Base-by-base conservation (phyloP, 1,140 invertebrate species). In the Stegodyphus mimosarum region DNA sequence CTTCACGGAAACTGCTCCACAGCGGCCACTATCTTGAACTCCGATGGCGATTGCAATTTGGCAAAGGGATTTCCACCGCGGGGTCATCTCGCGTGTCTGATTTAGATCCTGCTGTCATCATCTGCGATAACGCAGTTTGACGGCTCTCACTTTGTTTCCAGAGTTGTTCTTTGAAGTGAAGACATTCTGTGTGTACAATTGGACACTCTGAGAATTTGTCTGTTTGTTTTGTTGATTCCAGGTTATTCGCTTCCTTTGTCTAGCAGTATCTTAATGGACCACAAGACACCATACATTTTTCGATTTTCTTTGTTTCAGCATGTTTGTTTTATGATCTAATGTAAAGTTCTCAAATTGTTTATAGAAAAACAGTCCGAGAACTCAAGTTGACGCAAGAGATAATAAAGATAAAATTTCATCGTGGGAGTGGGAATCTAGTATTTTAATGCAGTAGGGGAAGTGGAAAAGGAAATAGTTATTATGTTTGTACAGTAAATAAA, bases 41-140 rank as follows among this genome's bases (percentile, higher is more conserved):
- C 55, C 9, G 55, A 11, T 60, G 55, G 15, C 5, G 55, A 11
- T 4, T 60, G 55, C 55, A 60, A 60, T 60, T 60, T 60, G 55
- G 55, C 55, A 60, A 60, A 60, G 55, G 15, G 55, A 11, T 60
- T 60, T 60, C 55, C 55, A 11, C 33, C 33, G 9, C 55, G 15
- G 55, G 55, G 55, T 60, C 55, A 60, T 60, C 55, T 83, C 80
- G 80, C 80, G 80, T 83, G 80, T 83, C 70, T 74, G 70, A 74
- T 83, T 83, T 74, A 83, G 71, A 83, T 83, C 80, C 70, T 74
- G 49, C 80, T 83, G 80, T 83, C 80, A 74, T 64, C 80, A 83
- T 74, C 50, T 18, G 48, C 15, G 80, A 83, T 83, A 83, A 83
- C 70, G 50, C 50, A 18, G 9, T 83, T 83, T 83, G 80, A 83